Evolutionary conservation across 2,113 vertebrate species (phyloP), one percentile per base, ranked within the genome.

Genomic region (Ranitomeya variabilis): DNA sequence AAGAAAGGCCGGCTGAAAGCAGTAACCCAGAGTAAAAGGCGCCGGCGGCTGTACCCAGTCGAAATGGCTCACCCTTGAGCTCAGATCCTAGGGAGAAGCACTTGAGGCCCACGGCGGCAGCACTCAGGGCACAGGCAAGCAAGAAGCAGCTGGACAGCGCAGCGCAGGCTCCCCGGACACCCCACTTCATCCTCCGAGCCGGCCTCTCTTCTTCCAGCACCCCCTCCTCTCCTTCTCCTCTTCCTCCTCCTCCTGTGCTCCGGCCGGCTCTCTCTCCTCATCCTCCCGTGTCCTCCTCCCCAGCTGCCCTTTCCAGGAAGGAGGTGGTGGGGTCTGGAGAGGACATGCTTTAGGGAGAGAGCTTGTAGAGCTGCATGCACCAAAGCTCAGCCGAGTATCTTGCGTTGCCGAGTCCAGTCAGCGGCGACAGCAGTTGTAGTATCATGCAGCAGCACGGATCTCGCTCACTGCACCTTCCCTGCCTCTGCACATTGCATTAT

Each of bases 181-280:
- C 97, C 96, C 96, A 96, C 97, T 97, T 97, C 97, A 98, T 97
- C 96, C 96, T 98, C 96, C 95, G 96, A 96, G 93, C 96, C 94
- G 94, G 94, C 93, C 92, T 95, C 95, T 93, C 95, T 91, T 94
- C 93, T 91, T 92, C 90, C 89, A 90, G 90, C 87, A 92, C 91
- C 91, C 92, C 95, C 93, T 90, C 95, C 96, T 96, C 96, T 96
- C 96, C 93, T 96, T 96, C 96, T 95, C 93, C 94, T 95, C 93
- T 95, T 91, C 94, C 92, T 93, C 93, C 93, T 92, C 92, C 91
- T 91, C 93, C 93, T 93, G 93, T 94, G 81, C 81, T 89, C 87
- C 51, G 87, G 87, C 82, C 87, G 87, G 59, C 87, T 89, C 60
- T 89, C 87, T 93, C 92, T 92, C 96, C 96, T 96, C 96, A 96